Conservation (phyloP, 2,113 vertebrate genomes). For the Vidua macroura region DNA sequence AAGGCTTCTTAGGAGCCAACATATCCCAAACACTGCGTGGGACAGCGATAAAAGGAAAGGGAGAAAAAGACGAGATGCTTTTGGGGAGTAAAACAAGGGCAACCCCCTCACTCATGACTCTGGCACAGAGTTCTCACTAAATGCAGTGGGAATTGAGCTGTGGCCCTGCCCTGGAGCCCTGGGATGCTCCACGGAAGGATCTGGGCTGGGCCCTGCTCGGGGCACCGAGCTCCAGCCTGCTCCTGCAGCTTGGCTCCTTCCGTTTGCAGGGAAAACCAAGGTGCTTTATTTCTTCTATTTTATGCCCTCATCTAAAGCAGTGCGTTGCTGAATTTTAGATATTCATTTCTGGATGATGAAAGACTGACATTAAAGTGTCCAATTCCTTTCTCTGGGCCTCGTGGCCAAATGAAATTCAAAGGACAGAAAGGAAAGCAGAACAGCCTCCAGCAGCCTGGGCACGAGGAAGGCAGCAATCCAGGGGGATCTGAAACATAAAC, state of each 20-base stretch:
- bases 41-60: neutral
- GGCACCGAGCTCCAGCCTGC: neutral
- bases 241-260: neutral
- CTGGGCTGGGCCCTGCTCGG: neutral
- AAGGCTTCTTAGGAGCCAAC: neutral
- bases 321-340: neutral
- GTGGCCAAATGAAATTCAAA: neutral
- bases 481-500: neutral
- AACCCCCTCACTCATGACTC: neutral
- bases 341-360: constrained; percentile 3
- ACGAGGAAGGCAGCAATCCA: neutral
- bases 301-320: neutral
- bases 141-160: neutral
- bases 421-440: neutral
- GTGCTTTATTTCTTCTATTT: neutral
- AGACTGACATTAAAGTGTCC: neutral
- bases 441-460: neutral
- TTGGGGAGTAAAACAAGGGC: neutral
- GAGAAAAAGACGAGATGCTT: neutral
- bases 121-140: neutral
- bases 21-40: neutral
- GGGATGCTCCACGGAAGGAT: neutral
- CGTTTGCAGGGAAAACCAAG: neutral
- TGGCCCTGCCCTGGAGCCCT: neutral
- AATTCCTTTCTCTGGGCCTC: neutral